phyloP scores from a whole-genome alignment of 37 sponge, comb jelly and placozoan genomes.

The Petrosia ficiformis region DNA sequence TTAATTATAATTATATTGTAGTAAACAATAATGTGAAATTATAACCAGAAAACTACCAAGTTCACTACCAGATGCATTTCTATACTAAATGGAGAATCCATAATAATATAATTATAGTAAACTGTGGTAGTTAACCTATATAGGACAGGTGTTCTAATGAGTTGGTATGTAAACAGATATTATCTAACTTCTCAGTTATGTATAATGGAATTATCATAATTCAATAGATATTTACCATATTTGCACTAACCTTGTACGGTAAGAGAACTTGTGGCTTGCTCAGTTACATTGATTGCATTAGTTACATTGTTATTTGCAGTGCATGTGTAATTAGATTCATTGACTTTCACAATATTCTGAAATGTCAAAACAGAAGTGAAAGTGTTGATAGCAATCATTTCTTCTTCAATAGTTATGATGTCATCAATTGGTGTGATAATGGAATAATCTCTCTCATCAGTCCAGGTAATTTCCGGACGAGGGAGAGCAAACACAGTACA shows the following conservation, averaged over 20 bases:
- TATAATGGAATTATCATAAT: no score
- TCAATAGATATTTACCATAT: no score
- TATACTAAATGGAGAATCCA: no score
- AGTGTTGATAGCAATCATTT: not conserved
- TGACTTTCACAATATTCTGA: not conserved
- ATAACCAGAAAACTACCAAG: no score
- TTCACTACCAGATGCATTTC: no score
- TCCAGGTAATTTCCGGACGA: slow-evolving; percentile 2
- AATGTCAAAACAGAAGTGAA: not conserved
- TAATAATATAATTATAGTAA: no score
- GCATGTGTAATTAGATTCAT: slow-evolving; percentile 13
- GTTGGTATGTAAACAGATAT: no score
- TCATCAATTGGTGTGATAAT: not conserved
- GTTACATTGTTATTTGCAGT: slow-evolving; percentile 9
- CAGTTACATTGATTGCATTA: not conserved
- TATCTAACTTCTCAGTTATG: no score
- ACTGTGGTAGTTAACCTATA: no score
- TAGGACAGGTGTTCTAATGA: no score
- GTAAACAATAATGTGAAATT: no score
- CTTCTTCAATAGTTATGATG: not conserved
- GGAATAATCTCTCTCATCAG: not conserved
- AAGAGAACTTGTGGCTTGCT: not conserved
- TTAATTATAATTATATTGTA: no score
- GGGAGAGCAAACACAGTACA: slow-evolving; percentile 12
- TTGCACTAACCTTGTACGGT: slow-evolving; percentile 7